Conservation (phyloP, 2,888 invertebrate genomes). For the Strigamia crassipes region DNA sequence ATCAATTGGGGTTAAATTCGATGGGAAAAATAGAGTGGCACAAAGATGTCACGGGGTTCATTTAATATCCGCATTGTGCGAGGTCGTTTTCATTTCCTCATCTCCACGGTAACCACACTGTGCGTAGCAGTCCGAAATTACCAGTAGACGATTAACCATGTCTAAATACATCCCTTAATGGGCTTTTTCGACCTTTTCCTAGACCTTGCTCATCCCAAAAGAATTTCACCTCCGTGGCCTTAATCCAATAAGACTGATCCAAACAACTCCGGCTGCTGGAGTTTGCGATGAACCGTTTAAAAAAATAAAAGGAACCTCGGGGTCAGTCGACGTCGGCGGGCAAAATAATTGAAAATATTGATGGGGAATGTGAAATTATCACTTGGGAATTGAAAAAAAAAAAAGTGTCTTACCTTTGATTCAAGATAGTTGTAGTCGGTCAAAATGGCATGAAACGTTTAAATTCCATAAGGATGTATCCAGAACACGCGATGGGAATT, state of each 20-base stretch:
- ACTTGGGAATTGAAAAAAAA: background rate
- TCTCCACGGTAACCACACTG: background rate
- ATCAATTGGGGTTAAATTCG: conserved; percentile 2
- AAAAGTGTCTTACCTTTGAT: background rate
- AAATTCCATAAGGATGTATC: conserved; percentile 10
- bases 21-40: background rate
- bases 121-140: no score
- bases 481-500: background rate
- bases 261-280: background rate
- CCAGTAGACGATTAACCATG: background rate
- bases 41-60: background rate
- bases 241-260: background rate
- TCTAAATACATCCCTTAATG: background rate
- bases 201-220: background rate
- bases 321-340: background rate
- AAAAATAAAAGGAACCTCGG: background rate
- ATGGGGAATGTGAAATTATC: no score
- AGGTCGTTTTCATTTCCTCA: conserved; percentile 10
- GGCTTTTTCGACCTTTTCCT: background rate
- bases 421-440: background rate
- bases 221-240: background rate
- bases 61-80: background rate
- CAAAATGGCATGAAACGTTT: background rate
- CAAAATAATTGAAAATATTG: background rate
- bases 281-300: background rate